phyloP scores from a whole-genome alignment of 2,888 invertebrate species.

The Yponomeuta sedellus region DNA sequence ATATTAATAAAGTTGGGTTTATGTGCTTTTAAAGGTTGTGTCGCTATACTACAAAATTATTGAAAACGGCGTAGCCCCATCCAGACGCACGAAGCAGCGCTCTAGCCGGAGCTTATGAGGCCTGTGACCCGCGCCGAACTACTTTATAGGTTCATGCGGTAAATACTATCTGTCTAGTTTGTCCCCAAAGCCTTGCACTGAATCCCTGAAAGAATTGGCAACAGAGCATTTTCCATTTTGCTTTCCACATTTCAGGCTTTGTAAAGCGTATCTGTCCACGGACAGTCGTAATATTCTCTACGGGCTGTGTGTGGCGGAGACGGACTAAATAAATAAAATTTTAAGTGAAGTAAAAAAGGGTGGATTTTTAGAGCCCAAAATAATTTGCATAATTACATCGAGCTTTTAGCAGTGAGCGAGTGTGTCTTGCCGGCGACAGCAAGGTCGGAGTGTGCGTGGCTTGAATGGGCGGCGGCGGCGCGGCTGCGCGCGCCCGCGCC shows the following conservation, averaged over 20 bases:
- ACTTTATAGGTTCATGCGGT: slow-evolving; percentile 1
- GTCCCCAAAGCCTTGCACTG: not conserved
- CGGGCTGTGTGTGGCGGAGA: not conserved
- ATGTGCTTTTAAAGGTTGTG: not conserved
- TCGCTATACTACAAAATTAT: not conserved
- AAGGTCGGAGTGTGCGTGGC: slow-evolving; percentile 14
- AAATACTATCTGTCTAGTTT: not conserved
- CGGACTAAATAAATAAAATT: slow-evolving; percentile 15
- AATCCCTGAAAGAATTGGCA: not conserved
- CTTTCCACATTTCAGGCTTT: not conserved
- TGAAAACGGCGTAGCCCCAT: not conserved
- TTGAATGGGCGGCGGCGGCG: slow-evolving; percentile 20
- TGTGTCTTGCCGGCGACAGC: slow-evolving; percentile 2
- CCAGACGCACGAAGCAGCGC: not conserved
- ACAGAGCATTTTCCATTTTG: not conserved
- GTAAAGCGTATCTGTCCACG: not conserved
- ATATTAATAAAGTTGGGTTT: not conserved
- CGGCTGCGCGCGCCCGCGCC: slow-evolving; percentile 28
- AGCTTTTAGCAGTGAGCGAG: slow-evolving; percentile 13
- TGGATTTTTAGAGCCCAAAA: slow-evolving; percentile 14
- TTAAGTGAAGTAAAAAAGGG: slow-evolving; percentile 13
- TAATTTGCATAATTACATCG: slow-evolving; percentile 16
- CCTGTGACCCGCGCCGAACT: not conserved
- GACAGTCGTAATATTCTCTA: not conserved
- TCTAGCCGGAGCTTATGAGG: not conserved